Conservation (phyloP, 2,888 invertebrate genomes). For the Balanococcus diminutus region DNA sequence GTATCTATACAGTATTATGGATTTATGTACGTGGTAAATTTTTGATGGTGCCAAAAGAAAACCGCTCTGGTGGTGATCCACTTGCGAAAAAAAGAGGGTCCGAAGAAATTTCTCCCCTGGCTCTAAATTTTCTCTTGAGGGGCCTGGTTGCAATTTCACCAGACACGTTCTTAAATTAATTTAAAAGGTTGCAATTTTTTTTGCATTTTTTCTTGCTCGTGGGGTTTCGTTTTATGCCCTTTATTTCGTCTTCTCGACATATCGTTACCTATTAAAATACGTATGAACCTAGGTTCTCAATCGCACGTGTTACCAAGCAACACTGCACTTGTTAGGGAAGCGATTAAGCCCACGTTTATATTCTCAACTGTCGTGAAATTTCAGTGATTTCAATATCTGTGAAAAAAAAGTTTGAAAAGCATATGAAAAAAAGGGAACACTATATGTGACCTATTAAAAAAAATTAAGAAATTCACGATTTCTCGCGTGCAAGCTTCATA, state of each 20-base stretch:
- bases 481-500: not conserved
- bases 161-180: not conserved
- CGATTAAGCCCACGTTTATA: not conserved
- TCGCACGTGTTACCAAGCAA: not conserved
- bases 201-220: not conserved
- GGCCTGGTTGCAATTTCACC: not conserved
- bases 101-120: no score
- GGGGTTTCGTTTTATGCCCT: not conserved
- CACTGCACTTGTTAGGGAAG: not conserved
- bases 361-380: not conserved
- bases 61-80: no score
- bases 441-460: conserved; percentile 19
- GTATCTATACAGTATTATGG: no score
- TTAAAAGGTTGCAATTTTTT: not conserved
- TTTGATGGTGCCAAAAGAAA: no score
- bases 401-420: not conserved
- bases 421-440: not conserved
- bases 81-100: no score
- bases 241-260: not conserved
- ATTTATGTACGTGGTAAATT: no score
- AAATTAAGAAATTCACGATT: conserved; percentile 15
- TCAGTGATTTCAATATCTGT: not conserved
- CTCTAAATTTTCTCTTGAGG: no score
- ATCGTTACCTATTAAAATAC: not conserved
- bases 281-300: not conserved